Conservation (phyloP, 1,140 invertebrate genomes). For the Ips typographus region DNA sequence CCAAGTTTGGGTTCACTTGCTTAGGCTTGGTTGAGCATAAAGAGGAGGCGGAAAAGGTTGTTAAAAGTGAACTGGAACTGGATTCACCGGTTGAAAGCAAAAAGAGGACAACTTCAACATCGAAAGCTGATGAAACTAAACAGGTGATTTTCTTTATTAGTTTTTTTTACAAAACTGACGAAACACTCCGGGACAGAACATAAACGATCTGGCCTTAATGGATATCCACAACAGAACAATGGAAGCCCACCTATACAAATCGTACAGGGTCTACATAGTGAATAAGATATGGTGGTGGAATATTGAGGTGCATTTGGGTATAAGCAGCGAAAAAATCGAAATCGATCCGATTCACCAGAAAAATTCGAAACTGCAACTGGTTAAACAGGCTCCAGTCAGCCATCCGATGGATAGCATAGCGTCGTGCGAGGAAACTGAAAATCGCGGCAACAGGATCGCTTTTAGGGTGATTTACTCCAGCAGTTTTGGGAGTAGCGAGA, state of each 20-base stretch:
- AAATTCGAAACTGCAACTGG: conserved; percentile 73
- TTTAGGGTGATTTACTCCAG: conserved; percentile 64
- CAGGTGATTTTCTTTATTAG: conserved; percentile 28
- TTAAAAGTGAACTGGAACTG: not conserved
- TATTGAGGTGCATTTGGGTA: conserved; percentile 80
- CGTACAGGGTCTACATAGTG: conserved; percentile 76
- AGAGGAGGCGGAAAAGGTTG: conserved; percentile 15
- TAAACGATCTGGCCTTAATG: conserved; percentile 60
- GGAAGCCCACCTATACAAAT: conserved; percentile 82
- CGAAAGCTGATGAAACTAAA: conserved; percentile 41
- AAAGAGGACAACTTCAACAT: conserved; percentile 32
- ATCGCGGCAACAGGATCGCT: conserved; percentile 61
- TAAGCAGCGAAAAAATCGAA: conserved; percentile 89
- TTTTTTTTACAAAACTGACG: not conserved
- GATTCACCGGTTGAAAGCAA: conserved; percentile 18
- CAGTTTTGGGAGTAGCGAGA: conserved; percentile 23
- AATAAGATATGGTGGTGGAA: conserved; percentile 78
- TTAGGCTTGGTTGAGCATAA: conserved; percentile 57
- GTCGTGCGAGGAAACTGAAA: conserved; percentile 78
- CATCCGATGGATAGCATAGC: conserved; percentile 84
- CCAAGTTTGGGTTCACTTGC: conserved; percentile 89
- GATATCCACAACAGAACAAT: conserved; percentile 71
- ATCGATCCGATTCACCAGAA: conserved; percentile 78
- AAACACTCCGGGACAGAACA: conserved; percentile 6
- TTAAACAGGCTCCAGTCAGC: conserved; percentile 67